Evolutionary conservation across 2,113 vertebrate genomes (phyloP).

Genomic region (Pseudorectes ferrugineus): DNA sequence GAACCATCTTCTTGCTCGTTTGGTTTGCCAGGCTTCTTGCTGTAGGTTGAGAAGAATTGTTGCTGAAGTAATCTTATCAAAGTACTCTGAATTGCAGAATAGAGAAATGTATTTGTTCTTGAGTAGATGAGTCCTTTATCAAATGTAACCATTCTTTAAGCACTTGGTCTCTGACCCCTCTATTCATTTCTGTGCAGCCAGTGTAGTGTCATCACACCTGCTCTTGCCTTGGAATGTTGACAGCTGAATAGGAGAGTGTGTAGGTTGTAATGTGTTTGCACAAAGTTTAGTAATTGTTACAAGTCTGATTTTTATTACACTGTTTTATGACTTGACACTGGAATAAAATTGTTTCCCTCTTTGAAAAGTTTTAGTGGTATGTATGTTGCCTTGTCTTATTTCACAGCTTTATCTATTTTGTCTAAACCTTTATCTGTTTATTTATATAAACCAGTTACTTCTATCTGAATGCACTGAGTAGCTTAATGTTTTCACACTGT

Average conservation of each 20-base stretch:
- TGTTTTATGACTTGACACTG: conserved; percentile 21
- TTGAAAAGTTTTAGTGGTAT: background rate
- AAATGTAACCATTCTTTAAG: background rate
- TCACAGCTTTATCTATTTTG: background rate
- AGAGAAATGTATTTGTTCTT: background rate
- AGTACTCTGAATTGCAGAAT: background rate
- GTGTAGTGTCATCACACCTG: background rate
- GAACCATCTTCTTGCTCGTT: background rate
- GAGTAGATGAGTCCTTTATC: background rate
- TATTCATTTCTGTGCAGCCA: background rate
- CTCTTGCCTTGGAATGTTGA: background rate
- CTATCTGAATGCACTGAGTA: background rate
- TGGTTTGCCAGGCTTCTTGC: background rate
- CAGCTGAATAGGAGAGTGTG: background rate
- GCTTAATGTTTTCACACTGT: background rate
- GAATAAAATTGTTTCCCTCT: conserved; percentile 5
- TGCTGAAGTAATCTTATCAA: background rate
- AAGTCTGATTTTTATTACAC: background rate
- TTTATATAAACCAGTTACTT: background rate
- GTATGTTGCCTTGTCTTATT: background rate
- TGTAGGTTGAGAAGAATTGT: background rate
- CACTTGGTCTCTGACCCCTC: background rate
- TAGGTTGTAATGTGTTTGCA: background rate
- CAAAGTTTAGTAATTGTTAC: background rate
- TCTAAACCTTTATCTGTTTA: background rate